phyloP scores from a whole-genome alignment of 2,113 vertebrate species.

The Egretta garzetta region DNA sequence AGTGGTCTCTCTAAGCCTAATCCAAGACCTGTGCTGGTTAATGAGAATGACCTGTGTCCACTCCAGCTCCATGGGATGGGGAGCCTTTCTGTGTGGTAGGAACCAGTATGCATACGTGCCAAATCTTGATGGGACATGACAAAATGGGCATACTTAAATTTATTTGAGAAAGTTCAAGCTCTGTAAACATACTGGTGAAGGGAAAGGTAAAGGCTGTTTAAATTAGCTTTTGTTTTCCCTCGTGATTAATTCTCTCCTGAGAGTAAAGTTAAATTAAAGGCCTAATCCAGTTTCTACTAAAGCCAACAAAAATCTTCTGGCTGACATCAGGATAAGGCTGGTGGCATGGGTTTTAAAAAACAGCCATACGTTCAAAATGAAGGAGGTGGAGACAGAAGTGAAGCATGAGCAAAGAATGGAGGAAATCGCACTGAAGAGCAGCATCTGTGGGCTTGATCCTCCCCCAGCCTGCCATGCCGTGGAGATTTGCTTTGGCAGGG shows the following conservation, averaged over 20 bases:
- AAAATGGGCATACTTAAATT: neutral
- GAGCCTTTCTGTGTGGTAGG: neutral
- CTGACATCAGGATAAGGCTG: neutral
- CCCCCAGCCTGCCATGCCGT: rapidly evolving
- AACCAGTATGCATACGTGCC: neutral
- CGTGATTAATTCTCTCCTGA: neutral
- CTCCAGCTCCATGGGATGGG: neutral
- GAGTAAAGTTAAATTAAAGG: neutral
- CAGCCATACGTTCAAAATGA: neutral
- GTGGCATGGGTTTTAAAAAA: neutral
- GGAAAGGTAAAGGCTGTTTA: neutral
- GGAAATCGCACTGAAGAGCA: neutral
- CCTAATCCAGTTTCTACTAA: neutral
- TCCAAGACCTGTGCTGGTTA: neutral
- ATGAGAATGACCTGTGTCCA: neutral
- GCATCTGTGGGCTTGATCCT: neutral
- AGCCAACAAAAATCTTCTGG: neutral
- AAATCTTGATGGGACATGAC: neutral
- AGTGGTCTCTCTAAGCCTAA: neutral
- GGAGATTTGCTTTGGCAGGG: neutral
- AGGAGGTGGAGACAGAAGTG: neutral
- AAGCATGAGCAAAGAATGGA: neutral
- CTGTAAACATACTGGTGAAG: neutral
- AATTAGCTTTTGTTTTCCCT: neutral
- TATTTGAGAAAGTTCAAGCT: neutral